Evolutionary conservation across 2,797 vertebrate genomes (phyloP).

Genomic region (Orientallactaga sibirica): DNA sequence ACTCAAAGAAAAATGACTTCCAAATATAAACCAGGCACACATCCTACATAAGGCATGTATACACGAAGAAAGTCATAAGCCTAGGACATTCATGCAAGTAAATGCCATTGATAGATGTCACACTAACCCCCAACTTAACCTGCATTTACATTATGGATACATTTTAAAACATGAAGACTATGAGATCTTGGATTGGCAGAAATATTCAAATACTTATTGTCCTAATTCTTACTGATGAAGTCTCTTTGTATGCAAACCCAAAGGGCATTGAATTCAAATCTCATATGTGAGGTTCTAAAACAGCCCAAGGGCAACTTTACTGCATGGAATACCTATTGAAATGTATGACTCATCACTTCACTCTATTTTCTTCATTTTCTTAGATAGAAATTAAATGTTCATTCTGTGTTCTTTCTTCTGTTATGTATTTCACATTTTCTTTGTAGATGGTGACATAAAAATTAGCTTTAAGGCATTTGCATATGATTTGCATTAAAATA

Average conservation of each 20-base stretch:
- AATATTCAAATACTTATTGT: not conserved
- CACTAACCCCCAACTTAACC: not conserved
- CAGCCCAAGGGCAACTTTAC: constrained; percentile 18
- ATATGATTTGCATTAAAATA: not conserved
- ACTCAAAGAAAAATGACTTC: not conserved
- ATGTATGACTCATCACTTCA: not conserved
- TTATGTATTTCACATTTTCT: constrained; percentile 5
- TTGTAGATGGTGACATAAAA: not conserved
- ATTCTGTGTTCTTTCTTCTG: constrained; percentile 9
- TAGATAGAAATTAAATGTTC: not conserved
- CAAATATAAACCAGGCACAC: not conserved
- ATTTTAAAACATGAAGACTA: constrained; percentile 14
- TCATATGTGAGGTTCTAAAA: constrained; percentile 42
- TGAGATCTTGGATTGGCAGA: not conserved
- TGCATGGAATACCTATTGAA: constrained; percentile 27
- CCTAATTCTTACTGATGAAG: not conserved
- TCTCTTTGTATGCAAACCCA: constrained; percentile 7
- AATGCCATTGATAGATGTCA: not conserved
- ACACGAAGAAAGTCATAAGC: not conserved
- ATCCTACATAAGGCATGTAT: not conserved
- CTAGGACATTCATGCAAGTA: not conserved
- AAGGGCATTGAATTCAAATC: constrained; percentile 27
- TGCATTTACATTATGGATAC: not conserved
- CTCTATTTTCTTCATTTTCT: constrained; percentile 35
- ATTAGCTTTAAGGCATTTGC: not conserved